Percentiles rank a stretch among this genome's conserved stretches.
Conservation (phyloP, 2,113 vertebrate species). For the Megaceryle maxima region DNA sequence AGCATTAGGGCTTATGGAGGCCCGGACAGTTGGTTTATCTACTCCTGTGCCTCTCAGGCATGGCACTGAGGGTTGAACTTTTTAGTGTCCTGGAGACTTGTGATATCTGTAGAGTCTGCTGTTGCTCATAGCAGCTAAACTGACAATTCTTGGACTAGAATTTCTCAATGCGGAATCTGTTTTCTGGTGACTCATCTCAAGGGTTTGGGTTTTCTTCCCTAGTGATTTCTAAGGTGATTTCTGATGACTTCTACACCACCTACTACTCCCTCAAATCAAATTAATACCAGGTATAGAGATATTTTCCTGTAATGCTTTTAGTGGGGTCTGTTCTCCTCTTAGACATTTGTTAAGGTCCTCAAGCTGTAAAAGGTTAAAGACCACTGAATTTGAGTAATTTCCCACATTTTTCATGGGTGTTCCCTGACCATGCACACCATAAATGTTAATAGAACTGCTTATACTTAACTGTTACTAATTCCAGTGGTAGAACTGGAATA, state of each 20-base stretch:
- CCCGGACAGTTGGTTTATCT: not conserved
- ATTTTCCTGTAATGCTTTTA: not conserved
- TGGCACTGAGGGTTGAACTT: not conserved
- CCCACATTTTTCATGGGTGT: fast-evolving
- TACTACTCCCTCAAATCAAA: not conserved
- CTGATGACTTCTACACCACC: not conserved
- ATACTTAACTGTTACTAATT: not conserved
- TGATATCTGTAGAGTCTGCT: not conserved
- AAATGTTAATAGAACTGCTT: not conserved
- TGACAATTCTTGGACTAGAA: not conserved
- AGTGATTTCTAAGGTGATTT: not conserved
- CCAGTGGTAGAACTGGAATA: not conserved
- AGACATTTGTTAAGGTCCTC: not conserved
- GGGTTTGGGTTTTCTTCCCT: not conserved
- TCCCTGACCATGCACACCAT: not conserved
- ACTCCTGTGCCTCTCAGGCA: not conserved
- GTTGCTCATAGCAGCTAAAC: not conserved
- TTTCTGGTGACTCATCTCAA: not conserved
- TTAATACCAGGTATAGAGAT: not conserved
- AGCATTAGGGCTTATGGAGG: not conserved
- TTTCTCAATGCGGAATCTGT: not conserved
- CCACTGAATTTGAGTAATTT: not conserved
- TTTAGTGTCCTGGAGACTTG: not conserved
- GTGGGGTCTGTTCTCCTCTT: not conserved
- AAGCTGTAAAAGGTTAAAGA: not conserved